Evolutionary conservation across 2,888 invertebrate species (phyloP).

Genomic region (Epicampocera succincta): DNA sequence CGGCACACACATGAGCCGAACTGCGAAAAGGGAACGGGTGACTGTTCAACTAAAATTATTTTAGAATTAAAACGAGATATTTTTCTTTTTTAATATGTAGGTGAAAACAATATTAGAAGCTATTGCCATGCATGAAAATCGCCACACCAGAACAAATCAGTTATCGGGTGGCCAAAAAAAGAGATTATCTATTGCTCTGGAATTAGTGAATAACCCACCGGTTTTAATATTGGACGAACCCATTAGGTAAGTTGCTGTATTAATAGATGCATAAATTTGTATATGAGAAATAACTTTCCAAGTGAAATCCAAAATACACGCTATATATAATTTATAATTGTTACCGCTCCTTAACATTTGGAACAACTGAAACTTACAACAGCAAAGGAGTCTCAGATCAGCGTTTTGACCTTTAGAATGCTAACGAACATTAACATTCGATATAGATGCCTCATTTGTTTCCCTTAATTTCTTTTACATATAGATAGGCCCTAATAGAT

Average conservation of each 20-base stretch:
- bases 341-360: too few species aligned
- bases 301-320: too few species aligned
- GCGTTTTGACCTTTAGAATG: too few species aligned
- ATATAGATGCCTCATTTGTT: too few species aligned
- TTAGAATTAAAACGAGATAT: background rate
- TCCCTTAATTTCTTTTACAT: too few species aligned
- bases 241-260: conserved; percentile 86
- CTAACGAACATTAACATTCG: too few species aligned
- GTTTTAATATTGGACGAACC: conserved; percentile 97
- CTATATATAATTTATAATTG: too few species aligned
- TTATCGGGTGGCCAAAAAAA: conserved; percentile 96
- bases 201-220: conserved; percentile 94
- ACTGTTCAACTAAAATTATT: too few species aligned
- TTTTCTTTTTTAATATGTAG: too few species aligned
- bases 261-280: background rate
- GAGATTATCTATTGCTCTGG: conserved; percentile 93
- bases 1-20: conserved; percentile 84
- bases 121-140: conserved; percentile 86
- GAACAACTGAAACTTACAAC: too few species aligned
- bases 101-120: conserved; percentile 88
- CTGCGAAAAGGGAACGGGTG: conserved; percentile 87
- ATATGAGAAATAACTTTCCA: background rate
- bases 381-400: too few species aligned
- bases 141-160: conserved; percentile 86
- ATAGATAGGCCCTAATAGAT: too few species aligned